These are phyloP conservation scores for Acrocephalus scirpaceus DNA, from an alignment of 2,797 vertebrate genomes.

Conservation along the genomic window DNA sequence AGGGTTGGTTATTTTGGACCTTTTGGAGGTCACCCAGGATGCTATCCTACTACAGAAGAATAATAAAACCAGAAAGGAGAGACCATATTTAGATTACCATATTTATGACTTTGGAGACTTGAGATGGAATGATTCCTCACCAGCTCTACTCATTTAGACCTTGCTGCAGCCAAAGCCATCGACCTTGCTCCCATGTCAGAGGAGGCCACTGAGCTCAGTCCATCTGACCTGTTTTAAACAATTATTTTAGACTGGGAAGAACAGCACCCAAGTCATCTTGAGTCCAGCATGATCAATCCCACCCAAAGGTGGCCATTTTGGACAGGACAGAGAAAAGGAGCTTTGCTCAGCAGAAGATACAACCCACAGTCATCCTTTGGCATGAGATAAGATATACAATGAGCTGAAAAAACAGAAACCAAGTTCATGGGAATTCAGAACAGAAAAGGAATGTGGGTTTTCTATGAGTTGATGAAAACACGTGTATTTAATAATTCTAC, in stretches of 20 bases:
- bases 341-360: background rate
- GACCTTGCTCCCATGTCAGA: background rate
- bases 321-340: background rate
- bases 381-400: fast-evolving
- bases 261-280: background rate
- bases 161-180: background rate
- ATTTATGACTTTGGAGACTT: background rate
- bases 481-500: background rate
- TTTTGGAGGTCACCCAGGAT: background rate
- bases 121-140: background rate
- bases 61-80: background rate
- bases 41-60: background rate
- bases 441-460: background rate
- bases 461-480: background rate
- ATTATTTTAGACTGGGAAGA: background rate
- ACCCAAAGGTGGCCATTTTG: background rate
- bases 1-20: background rate
- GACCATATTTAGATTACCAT: background rate
- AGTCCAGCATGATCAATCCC: background rate
- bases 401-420: background rate
- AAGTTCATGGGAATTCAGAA: background rate
- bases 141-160: background rate
- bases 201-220: background rate
- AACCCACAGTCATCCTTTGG: background rate
- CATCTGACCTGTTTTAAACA: background rate